Evolutionary conservation across 2,797 vertebrate genomes (phyloP).

Genomic region (Pogonophryne albipinna): DNA sequence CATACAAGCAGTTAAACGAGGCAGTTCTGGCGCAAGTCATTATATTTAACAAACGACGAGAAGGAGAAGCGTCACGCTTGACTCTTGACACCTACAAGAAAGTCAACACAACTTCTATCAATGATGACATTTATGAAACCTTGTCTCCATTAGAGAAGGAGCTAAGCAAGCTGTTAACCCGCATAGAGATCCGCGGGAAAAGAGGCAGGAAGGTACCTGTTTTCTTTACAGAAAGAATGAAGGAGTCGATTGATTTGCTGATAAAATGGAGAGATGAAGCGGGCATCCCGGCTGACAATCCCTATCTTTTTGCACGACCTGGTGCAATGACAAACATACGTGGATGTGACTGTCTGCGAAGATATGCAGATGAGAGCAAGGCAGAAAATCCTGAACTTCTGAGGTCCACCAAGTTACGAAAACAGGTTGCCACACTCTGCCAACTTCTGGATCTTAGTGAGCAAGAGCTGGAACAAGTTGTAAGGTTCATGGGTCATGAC

Average conservation of each 20-base stretch:
- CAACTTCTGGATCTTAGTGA: constrained; percentile 33
- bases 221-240: constrained; percentile 8
- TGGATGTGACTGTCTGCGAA: constrained; percentile 38
- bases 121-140: constrained; percentile 31
- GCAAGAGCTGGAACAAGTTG: constrained; percentile 42
- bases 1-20: constrained; percentile 12
- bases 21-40: constrained; percentile 22
- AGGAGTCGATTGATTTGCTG: constrained; percentile 11
- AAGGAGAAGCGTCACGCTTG: constrained; percentile 31
- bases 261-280: constrained; percentile 16
- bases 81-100: constrained; percentile 13
- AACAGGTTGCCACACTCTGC: constrained; percentile 38
- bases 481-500: constrained; percentile 50
- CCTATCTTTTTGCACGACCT: constrained; percentile 21
- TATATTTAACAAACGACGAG: constrained; percentile 28
- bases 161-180: constrained; percentile 5
- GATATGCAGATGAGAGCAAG: constrained; percentile 19
- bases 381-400: constrained; percentile 20
- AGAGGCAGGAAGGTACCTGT: constrained; percentile 33
- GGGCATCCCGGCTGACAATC: constrained; percentile 16
- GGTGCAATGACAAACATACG: constrained; percentile 9
- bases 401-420: background rate
- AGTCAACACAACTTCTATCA: constrained; percentile 10
- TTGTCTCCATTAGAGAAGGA: constrained; percentile 29
- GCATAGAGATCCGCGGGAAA: constrained; percentile 9